These are phyloP conservation scores for Scaptomyza flava DNA, from an alignment of 2,888 invertebrate species.

Conservation along the genomic window DNA sequence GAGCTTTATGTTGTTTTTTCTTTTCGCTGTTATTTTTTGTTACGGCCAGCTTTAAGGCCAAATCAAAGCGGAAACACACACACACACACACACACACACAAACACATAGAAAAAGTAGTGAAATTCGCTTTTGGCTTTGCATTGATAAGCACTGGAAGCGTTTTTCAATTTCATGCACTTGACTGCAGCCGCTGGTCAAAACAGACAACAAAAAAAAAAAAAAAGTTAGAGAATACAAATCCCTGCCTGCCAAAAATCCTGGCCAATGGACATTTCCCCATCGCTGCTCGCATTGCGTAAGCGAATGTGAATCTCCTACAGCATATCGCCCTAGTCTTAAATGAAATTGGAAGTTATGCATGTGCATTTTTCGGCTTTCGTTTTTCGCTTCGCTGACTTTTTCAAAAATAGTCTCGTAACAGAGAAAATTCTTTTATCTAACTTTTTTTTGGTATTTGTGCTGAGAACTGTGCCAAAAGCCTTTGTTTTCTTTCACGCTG, in stretches of 20 bases:
- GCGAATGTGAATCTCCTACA: constrained; percentile 36
- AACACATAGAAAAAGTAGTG: constrained; percentile 13
- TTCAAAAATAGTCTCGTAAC: constrained; percentile 12
- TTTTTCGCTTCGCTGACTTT: constrained; percentile 24
- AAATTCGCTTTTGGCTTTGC: constrained; percentile 42
- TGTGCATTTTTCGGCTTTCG: constrained; percentile 22
- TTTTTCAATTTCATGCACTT: constrained; percentile 63
- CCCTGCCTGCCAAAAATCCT: constrained; percentile 9
- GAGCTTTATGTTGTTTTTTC: constrained; percentile 5
- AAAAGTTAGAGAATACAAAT: constrained; percentile 4
- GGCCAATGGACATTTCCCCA: constrained; percentile 38
- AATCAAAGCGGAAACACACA: constrained; percentile 25
- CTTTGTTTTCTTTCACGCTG: not conserved
- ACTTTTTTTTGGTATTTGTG: not conserved
- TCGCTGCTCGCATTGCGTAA: constrained; percentile 40
- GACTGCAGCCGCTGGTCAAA: constrained; percentile 48
- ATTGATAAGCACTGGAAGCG: constrained; percentile 41
- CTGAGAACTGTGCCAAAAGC: constrained; percentile 17
- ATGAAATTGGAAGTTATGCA: constrained; percentile 34
- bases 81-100: not conserved
- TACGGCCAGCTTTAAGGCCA: constrained; percentile 12
- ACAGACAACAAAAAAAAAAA: not conserved
- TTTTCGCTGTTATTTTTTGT: not conserved
- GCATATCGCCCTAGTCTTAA: constrained; percentile 14
- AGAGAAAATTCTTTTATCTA: not conserved